Evolutionary conservation across 2,888 invertebrate genomes (phyloP), one percentile per base, ranked within the genome.

Genomic region (Macrophya annulata): DNA sequence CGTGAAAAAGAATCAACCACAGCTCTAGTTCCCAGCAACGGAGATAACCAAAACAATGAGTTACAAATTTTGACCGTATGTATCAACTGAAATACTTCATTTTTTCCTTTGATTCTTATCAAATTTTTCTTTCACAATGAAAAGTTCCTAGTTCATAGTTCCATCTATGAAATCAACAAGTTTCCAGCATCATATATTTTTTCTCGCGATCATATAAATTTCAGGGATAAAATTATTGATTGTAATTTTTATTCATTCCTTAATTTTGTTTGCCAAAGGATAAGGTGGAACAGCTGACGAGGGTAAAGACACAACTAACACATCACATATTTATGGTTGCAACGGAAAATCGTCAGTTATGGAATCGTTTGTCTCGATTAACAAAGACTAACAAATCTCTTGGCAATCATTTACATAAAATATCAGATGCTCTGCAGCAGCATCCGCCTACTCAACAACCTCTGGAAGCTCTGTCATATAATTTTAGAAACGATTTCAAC

Each of bases 281-380:
- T 87, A 96, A 96, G 92, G 94, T 97, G 37, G 95, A 96, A 31
- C 96, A 97, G 87, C 93, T 97, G 85, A 95, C 94, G 17, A 96
- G 96, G 89, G 97, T 97, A 91, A 97, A 97, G 90, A 95, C 96
- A 0, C 97, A 97, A 90, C 93, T 98, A 0, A 95, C 96, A 89
- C 96, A 97, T 91, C 97, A 97, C 90, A 95, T 97, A 48, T 96
- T 95, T 89, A 97, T 98, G 97, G 97, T 98, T 12, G 96, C 97
- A 4, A 95, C 95, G 89, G 98, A 98, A 93, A 98, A 98, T 92
- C 96, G 96, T 90, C 96, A 96, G 88, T 93, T 98, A 68, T 98
- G 98, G 98, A 96, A 95, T 85, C 96, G 96, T 90, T 94, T 98
- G 85, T 96, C 95, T 0, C 94, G 94, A 91, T 93, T 96, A 84